Evolutionary conservation across 1,140 invertebrate genomes (phyloP).

Genomic region (Lethrus apterus): DNA sequence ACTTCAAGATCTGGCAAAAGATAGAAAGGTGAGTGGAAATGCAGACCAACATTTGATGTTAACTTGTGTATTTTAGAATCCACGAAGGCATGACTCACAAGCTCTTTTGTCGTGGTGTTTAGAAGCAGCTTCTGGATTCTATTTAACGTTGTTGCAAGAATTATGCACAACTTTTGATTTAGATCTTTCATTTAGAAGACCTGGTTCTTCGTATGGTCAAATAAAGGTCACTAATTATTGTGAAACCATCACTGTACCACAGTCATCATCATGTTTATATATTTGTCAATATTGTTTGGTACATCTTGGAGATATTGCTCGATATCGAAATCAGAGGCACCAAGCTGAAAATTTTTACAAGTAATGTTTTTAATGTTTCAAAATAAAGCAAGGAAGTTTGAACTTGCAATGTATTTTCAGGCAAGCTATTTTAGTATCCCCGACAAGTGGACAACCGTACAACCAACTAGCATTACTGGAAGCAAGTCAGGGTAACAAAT

Average conservation of each 20-base stretch:
- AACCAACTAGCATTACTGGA: slow-evolving; percentile 79
- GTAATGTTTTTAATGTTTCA: slow-evolving; percentile 36
- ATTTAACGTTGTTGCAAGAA: slow-evolving; percentile 72
- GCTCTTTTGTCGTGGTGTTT: slow-evolving; percentile 69
- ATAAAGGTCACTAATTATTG: slow-evolving; percentile 17
- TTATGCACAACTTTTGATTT: slow-evolving; percentile 74
- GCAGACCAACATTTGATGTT: not conserved
- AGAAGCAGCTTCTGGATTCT: slow-evolving; percentile 79
- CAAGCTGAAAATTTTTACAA: slow-evolving; percentile 76
- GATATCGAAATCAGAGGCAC: slow-evolving; percentile 70
- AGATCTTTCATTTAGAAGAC: slow-evolving; percentile 64
- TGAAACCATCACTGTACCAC: slow-evolving; percentile 44
- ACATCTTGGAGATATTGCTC: slow-evolving; percentile 77
- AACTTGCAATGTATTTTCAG: slow-evolving; percentile 51
- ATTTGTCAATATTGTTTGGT: slow-evolving; percentile 82
- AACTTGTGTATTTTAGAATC: slow-evolving; percentile 48
- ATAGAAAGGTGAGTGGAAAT: slow-evolving; percentile 55
- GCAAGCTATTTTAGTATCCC: slow-evolving; percentile 71
- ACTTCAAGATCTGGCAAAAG: slow-evolving; percentile 66
- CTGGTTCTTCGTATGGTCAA: slow-evolving; percentile 34
- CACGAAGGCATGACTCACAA: slow-evolving; percentile 62
- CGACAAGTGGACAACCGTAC: slow-evolving; percentile 79
- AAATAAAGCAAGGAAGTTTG: slow-evolving; percentile 14
- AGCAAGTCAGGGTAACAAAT: slow-evolving; percentile 69
- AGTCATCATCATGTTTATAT: slow-evolving; percentile 69